Evolutionary conservation across 2,888 invertebrate species (phyloP), one percentile per base, ranked within the genome.

Genomic region (Exephanes ischioxanthus): DNA sequence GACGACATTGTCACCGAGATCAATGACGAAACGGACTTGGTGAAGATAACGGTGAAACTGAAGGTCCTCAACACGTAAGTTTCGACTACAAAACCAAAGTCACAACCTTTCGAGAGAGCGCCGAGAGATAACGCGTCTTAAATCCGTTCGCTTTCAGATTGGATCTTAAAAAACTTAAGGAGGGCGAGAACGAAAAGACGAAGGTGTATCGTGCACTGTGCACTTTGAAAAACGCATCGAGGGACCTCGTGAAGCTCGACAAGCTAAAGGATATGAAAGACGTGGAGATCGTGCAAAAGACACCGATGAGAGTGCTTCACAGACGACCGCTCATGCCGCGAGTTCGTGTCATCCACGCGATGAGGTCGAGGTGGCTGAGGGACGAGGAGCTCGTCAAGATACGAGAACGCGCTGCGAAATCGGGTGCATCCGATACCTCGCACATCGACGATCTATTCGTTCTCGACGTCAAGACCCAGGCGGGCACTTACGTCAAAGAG

Each of bases 401-500:
- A 77, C 51, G 80, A 33, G 76, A 83, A 75, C 37, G 85, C 61
- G 30, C 41, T 1, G 30, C 72, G 0, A 87, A 90, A 33, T 53
- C 37, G 9, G 80, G 63, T 1, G 9, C 33, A 9, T 33, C 68
- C 14, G 72, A 87, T 53, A 68, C 82, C 16, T 84, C 84, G 9
- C 80, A 87, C 55, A 45, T 88, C 7, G 87, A 89, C 30, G 63
- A 94, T 86, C 94, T 96, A 72, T 96, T 99, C 90, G 94, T 95
- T 68, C 91, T 98, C 41, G 95, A 96, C 84, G 89, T 98, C 26
- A 95, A 95, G 71, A 98, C 98, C 0, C 97, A 98, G 92, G 99
- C 99, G 11, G 99, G 99, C 61, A 98, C 99, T 55, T 99, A 99
- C 93, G 96, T 99, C 0, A 99, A 99, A 94, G 99, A 99, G 95